Evolutionary conservation across 2,113 vertebrate species (phyloP), one percentile per base, ranked within the genome.

Genomic region (Calidris pugnax): DNA sequence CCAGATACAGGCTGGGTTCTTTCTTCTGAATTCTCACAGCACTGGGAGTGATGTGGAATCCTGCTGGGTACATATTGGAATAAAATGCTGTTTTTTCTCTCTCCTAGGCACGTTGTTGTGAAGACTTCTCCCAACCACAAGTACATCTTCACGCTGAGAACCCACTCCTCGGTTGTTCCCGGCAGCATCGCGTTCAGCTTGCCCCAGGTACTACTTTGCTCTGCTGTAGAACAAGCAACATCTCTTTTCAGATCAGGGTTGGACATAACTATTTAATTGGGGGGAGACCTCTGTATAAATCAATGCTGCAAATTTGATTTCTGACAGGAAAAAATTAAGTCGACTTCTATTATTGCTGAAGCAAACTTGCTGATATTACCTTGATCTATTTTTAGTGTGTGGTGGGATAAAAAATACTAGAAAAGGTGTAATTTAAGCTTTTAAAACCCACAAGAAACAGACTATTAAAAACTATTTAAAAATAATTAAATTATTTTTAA

Each of bases 161-260:
- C 93, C 3, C 98, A 99, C 47, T 84, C 98, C 8, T 98, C 98
- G 0, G 98, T 99, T 15, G 97, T 97, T 43, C 90, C 98, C 3
- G 99, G 99, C 82, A 98, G 97, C 94, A 99, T 99, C 4, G 99
- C 98, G 7, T 99, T 99, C 98, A 99, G 99, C 92, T 96, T 99
- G 85, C 99, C 99, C 4, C 99, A 99, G 99, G 99, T 99, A 98
- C 67, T 20, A 1, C 27, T 43, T 16, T 4, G 2, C 33, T 83
- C 50, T 74, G 28, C 86, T 84, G 0, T 9, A 53, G 30, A 37
- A 66, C 16, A 22, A 37, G 8, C 30, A 67, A 32, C 51, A 41
- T 13, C 32, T 37, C 47, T 20, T 43, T 32, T 35, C 43, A 56
- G 16, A 2, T 27, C 12, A 56, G 43, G 53, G 8, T 7, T 55